phyloP scores from a whole-genome alignment of 2,888 invertebrate genomes.

The Oscheius sp. region DNA sequence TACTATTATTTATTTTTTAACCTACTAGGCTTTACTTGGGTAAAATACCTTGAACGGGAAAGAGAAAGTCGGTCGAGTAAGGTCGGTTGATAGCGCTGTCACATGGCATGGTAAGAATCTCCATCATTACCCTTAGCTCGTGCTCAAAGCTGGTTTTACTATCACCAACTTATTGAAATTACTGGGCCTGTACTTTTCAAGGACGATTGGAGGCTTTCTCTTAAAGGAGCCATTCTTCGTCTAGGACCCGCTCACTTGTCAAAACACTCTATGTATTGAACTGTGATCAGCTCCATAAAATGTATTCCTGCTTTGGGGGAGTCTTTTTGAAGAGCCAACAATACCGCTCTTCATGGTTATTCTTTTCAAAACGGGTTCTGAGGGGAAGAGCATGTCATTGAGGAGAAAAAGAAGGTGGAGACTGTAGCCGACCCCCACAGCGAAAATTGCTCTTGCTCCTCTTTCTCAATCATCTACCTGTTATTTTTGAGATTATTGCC shows the following conservation, averaged over 20 bases:
- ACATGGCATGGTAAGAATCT: slow-evolving; percentile 24
- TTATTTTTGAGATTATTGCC: slow-evolving; percentile 1
- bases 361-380: slow-evolving; percentile 25
- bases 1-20: no score
- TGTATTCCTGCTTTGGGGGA: slow-evolving; percentile 5
- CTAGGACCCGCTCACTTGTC: no score
- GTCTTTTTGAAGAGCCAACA: slow-evolving; percentile 15
- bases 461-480: slow-evolving; percentile 12
- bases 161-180: no score
- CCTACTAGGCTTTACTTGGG: no score
- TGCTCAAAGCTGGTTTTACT: no score
- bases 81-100: slow-evolving; percentile 29
- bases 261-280: not conserved
- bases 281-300: not conserved
- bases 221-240: slow-evolving; percentile 5
- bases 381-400: slow-evolving; percentile 21
- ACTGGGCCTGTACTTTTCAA: not conserved
- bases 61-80: slow-evolving; percentile 30
- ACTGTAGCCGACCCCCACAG: slow-evolving; percentile 21
- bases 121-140: no score
- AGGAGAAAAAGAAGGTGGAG: slow-evolving; percentile 6
- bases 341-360: slow-evolving; percentile 13
- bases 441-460: slow-evolving; percentile 27
- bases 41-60: slow-evolving; percentile 29
- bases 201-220: slow-evolving; percentile 17